phyloP scores from a whole-genome alignment of 64 coral and sea anemone species.

The Pocillopora verrucosa region DNA sequence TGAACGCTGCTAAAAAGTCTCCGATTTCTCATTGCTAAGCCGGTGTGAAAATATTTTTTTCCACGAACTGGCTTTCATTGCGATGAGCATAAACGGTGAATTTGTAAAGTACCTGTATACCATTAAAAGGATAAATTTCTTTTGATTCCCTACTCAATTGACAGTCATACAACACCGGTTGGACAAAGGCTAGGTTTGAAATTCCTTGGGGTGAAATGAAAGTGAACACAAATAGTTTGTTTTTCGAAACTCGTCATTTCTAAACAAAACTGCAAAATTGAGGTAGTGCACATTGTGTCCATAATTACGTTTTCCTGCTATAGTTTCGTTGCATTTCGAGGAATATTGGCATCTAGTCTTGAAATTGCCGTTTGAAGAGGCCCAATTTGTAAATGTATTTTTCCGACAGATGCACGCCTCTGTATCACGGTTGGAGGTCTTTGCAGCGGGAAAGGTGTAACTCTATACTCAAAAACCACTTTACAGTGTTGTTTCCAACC shows the following conservation, averaged over 20 bases:
- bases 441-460: not conserved
- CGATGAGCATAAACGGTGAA: not conserved
- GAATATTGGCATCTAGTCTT: not conserved
- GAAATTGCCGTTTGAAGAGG: not conserved
- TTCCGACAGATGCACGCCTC: not conserved
- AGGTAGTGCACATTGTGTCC: not conserved
- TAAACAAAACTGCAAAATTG: not conserved
- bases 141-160: constrained; percentile 25
- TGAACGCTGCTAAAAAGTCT: not conserved
- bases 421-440: not conserved
- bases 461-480: not conserved
- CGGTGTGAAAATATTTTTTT: not conserved
- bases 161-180: not conserved
- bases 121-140: constrained; percentile 7
- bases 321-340: not conserved
- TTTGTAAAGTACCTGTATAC: not conserved
- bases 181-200: not conserved
- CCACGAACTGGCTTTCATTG: not conserved
- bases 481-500: not conserved
- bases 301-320: not conserved
- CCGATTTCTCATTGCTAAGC: not conserved
- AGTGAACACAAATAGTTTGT: not conserved
- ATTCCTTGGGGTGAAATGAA: not conserved
- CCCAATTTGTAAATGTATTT: not conserved
- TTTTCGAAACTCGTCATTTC: not conserved